Base-by-base conservation (phyloP, 2,113 vertebrate species). In the Psophia crepitans region DNA sequence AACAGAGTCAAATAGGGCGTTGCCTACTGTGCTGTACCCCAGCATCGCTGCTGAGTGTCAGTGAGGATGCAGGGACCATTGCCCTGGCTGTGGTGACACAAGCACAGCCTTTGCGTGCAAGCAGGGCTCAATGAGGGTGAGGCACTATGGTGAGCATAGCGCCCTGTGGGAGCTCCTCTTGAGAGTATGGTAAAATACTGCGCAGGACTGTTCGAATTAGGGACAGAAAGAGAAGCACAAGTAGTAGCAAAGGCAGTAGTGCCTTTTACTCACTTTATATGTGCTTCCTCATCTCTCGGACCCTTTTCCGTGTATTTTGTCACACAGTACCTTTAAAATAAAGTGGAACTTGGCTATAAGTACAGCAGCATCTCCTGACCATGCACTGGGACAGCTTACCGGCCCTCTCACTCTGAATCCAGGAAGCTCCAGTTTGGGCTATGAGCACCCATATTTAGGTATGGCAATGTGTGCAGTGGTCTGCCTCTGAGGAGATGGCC, bases 1-100 rank as follows among this genome's bases (percentile, higher is more conserved):
- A 68, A 60, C n/a, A 79, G 43, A 73, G 21, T 1, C 5, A 92
- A 94, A 51, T 8, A 39, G 5, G 18, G 7, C 41, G 43, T 68
- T 73, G 49, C 33, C 58, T 69, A 28, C 35, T 30, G 4, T 3
- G 7, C 11, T 68, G 26, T 37, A 66, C 28, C 28, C 76, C 66
- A 57, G 49, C 49, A 43, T 64, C 27, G 6, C 43, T 68, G 78
- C 53, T 32, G 61, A 37, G 13, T 70, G 53, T 41, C 14, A 8
- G 23, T 79, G 65, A 90, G 64, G 27, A 23, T 27, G 27, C 32
- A 33, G 16, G 60, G 17, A 63, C 6, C 16, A 4, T 18, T 54
- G 89, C 26, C 44, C 41, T 51, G 58, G 33, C 41, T 0, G 0
- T 23, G 61, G 39, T 11, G 19, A 17, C 28, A 14, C 23, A 1